These are phyloP conservation scores for Chrysopilus asiliformis DNA, from an alignment of 2,888 invertebrate genomes.

Conservation along the genomic window DNA sequence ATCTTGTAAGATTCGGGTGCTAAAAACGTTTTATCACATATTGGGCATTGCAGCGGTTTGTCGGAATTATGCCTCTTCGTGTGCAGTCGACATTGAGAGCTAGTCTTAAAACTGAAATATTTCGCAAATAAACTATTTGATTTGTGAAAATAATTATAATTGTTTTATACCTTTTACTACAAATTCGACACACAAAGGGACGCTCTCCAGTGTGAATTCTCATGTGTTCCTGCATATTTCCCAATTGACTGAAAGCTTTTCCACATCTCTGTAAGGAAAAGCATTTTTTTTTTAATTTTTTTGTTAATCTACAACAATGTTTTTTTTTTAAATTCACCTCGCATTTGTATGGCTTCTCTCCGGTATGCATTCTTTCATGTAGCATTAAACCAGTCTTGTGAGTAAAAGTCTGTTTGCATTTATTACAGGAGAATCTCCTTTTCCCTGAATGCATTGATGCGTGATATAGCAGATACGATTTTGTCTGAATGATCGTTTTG, in stretches of 20 bases:
- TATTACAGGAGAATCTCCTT: constrained; percentile 53
- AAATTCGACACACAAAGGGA: constrained; percentile 55
- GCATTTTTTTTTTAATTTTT: no score
- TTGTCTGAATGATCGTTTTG: constrained; percentile 43
- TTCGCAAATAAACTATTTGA: no score
- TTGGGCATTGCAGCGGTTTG: constrained; percentile 43
- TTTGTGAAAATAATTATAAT: no score
- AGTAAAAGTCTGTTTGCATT: constrained; percentile 59
- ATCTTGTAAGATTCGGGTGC: constrained; percentile 5
- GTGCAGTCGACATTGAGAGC: constrained; percentile 57
- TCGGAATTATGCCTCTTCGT: constrained; percentile 38
- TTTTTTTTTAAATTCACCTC: constrained; percentile 16
- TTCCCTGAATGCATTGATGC: constrained; percentile 57
- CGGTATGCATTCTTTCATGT: constrained; percentile 58
- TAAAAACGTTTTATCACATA: constrained; percentile 42
- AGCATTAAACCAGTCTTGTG: constrained; percentile 65
- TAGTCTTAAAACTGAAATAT: constrained; percentile 42
- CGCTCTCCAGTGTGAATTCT: constrained; percentile 68
- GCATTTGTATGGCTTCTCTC: constrained; percentile 22
- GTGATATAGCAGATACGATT: constrained; percentile 58
- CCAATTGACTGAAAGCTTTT: constrained; percentile 63
- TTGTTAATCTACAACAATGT: constrained; percentile 29
- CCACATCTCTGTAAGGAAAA: constrained; percentile 41
- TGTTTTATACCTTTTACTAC: constrained; percentile 45
- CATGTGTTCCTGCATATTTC: constrained; percentile 62